Percentiles rank a stretch among this genome's conserved stretches.
These are phyloP conservation scores for Bryconaethiops microstoma DNA, from an alignment of 2,797 vertebrate genomes.

Conservation along the genomic window DNA sequence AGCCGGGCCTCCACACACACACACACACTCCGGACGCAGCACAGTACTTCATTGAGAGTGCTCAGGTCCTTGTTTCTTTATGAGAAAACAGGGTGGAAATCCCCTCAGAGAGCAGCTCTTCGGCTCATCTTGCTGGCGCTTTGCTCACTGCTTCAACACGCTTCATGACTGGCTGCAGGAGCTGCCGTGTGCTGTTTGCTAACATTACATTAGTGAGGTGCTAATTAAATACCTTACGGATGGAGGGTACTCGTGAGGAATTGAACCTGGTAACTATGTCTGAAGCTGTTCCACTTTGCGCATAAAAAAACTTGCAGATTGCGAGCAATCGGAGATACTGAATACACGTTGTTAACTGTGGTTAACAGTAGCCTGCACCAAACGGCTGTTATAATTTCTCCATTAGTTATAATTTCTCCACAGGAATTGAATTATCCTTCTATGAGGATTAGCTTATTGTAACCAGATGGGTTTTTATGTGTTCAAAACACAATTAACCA, in stretches of 20 bases:
- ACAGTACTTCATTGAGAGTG: constrained; percentile 50
- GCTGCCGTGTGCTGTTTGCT: constrained; percentile 38
- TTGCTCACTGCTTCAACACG: constrained; percentile 24
- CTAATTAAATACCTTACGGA: constrained; percentile 44
- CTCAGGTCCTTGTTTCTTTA: constrained; percentile 47
- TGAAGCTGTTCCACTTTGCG: background rate
- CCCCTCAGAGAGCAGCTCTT: constrained; percentile 46
- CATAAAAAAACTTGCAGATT: background rate
- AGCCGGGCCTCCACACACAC: constrained; percentile 25
- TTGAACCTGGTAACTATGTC: background rate
- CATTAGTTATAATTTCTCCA: constrained; percentile 28
- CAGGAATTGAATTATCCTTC: constrained; percentile 25
- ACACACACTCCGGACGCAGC: constrained; percentile 16
- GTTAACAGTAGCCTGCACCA: background rate
- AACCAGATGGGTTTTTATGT: constrained; percentile 11
- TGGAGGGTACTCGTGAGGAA: constrained; percentile 2
- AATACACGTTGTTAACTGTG: background rate
- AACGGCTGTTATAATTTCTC: constrained; percentile 1
- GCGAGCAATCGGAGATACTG: background rate
- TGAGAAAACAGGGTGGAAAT: constrained; percentile 52
- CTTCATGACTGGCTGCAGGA: constrained; percentile 21
- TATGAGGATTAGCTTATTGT: constrained; percentile 19
- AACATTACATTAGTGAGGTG: constrained; percentile 45
- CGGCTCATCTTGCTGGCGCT: constrained; percentile 43
- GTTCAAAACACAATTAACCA: background rate